Evolutionary conservation across 2,113 vertebrate species (phyloP), one percentile per base, ranked within the genome.

Genomic region (Nettapus auritus): DNA sequence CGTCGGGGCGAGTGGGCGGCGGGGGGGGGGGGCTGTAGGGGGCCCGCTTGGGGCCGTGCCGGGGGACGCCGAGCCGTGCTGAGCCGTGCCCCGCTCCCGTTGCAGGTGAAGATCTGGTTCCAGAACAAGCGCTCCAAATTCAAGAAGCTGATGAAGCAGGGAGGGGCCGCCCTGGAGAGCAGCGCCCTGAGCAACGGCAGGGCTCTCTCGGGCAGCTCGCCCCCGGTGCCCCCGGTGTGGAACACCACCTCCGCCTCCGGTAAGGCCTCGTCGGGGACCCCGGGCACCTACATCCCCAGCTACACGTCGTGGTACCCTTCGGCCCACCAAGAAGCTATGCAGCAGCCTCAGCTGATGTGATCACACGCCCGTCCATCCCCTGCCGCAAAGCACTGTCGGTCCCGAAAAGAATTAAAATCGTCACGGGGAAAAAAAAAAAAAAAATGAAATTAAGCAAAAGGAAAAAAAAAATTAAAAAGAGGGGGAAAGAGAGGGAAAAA

Each of bases 61-160:
- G 63, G 36, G 63, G 38, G 26, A 25, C 63, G 59, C 63, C 40
- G 38, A 42, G 63, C 52, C 52, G 52, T 21, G 52, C 52, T n/a
- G 57, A 34, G 21, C 57, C 31, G 33, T 34, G n/a, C 20, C 33
- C 19, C 19, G 57, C 31, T 34, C 33, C 57, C 57, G 99, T 95
- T 91, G 19, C 98, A 99, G 99, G 99, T 99, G 98, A 99, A 99
- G 98, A 99, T 99, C 89, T 99, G 99, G 99, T 99, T 99, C 98
- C 99, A 99, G 98, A 99, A 99, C 97, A 99, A 99, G 95, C 99
- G 99, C 91, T 99, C 99, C 96, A 99, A 99, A 97, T 99, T 99
- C 98, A 99, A 99, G 98, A 99, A 99, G 98, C 96, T 99, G 92
- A 98, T 99, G 91, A 99, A 99, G 94, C 99, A 99, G 97, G 99